A percentile compares a stretch with the other conserved stretches of the same genome.
Conservation (phyloP, 2,113 vertebrate genomes). For the Pica pica region DNA sequence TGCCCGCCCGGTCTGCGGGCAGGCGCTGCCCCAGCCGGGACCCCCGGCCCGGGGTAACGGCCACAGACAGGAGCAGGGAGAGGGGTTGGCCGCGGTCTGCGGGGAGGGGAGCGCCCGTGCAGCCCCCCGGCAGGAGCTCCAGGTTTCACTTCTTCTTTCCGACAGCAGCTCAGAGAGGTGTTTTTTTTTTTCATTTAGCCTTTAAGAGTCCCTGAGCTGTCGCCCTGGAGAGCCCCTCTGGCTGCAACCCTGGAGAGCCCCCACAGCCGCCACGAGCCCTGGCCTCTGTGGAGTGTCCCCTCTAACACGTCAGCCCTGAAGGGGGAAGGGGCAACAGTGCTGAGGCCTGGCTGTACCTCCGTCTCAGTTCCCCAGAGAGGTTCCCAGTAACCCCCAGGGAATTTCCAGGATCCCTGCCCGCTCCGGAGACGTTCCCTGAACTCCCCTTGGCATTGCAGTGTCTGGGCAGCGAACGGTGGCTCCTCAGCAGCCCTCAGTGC, state of each 20-base stretch:
- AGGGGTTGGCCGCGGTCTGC: fast-evolving
- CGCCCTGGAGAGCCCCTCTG: background rate
- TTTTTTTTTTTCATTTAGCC: background rate
- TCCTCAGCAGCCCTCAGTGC: background rate
- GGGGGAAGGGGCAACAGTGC: background rate
- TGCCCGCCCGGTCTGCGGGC: background rate
- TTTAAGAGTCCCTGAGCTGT: background rate
- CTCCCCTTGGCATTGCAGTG: background rate
- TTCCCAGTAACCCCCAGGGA: background rate
- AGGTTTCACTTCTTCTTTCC: background rate
- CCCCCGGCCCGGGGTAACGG: too few relatives aligned
- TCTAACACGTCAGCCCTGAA: background rate
- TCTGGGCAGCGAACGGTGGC: fast-evolving
- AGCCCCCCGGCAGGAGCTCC: background rate
- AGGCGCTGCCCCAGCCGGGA: too few relatives aligned
- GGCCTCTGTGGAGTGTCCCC: background rate
- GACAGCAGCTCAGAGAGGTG: background rate
- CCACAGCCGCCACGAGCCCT: background rate
- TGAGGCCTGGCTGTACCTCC: too few relatives aligned
- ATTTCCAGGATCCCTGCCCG: background rate
- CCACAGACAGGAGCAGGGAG: background rate
- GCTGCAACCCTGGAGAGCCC: background rate
- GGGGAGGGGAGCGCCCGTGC: background rate
- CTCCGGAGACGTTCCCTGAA: background rate
- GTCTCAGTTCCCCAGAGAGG: background rate